A percentile compares a stretch with the other conserved stretches of the same genome.
phyloP scores from a whole-genome alignment of 2,888 invertebrate genomes.

The Leptopilina drosophilae region DNA sequence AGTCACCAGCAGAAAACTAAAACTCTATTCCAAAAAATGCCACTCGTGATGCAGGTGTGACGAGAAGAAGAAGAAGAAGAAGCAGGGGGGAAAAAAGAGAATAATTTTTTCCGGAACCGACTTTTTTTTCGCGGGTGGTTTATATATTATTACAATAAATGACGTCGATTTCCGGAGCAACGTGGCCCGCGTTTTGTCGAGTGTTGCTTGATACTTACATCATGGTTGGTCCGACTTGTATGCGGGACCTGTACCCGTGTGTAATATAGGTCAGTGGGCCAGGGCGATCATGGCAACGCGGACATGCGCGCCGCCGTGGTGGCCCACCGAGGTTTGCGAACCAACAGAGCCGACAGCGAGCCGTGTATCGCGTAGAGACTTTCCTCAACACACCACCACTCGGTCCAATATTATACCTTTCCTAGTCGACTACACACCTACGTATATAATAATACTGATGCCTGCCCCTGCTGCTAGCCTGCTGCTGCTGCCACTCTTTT shows the following conservation, averaged over 20 bases:
- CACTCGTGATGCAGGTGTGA: too few relatives aligned
- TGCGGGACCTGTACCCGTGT: slow-evolving; percentile 74
- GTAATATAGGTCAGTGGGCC: slow-evolving; percentile 77
- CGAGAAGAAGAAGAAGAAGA: too few relatives aligned
- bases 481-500: too few relatives aligned
- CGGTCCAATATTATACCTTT: not conserved
- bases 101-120: not conserved
- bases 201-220: slow-evolving; percentile 47
- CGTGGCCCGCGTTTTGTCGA: slow-evolving; percentile 66
- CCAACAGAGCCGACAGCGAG: slow-evolving; percentile 40
- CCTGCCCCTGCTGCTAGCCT: too few relatives aligned
- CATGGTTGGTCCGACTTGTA: slow-evolving; percentile 62
- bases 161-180: slow-evolving; percentile 57
- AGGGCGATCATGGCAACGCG: slow-evolving; percentile 76
- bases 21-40: too few relatives aligned
- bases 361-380: slow-evolving; percentile 14
- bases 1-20: too few relatives aligned
- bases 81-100: not conserved
- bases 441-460: not conserved
- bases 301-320: slow-evolving; percentile 71
- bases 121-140: too few relatives aligned
- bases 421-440: slow-evolving; percentile 31
- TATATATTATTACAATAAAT: not conserved
- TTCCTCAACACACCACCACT: slow-evolving; percentile 19
- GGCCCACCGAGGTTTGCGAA: slow-evolving; percentile 43